Conservation (phyloP, 2,113 vertebrate genomes). For the Lampris megalopsis region DNA sequence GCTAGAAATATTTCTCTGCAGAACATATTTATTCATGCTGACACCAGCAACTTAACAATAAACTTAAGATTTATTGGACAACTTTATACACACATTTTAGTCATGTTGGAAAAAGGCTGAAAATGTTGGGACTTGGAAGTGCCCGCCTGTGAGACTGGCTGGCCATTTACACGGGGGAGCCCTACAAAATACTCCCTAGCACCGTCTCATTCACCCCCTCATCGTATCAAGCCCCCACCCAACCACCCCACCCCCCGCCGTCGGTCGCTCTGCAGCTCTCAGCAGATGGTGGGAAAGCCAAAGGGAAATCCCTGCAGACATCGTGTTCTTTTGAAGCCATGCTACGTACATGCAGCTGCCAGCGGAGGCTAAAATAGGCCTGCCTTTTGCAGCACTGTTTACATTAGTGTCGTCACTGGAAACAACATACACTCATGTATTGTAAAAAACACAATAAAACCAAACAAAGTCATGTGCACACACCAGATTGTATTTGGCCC, state of each 20-base stretch:
- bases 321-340: constrained; percentile 64
- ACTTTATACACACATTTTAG: constrained; percentile 1
- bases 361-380: constrained; percentile 40
- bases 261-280: constrained; percentile 3
- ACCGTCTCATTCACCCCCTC: constrained; percentile 34
- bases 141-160: constrained; percentile 10
- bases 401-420: constrained; percentile 49
- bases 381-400: constrained; percentile 39
- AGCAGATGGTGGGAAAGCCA: constrained; percentile 79
- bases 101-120: neutral
- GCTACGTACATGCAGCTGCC: constrained; percentile 47
- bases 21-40: constrained; percentile 2
- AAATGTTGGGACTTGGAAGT: neutral
- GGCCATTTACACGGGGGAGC: constrained; percentile 41
- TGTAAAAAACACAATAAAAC: constrained; percentile 16
- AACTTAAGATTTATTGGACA: neutral
- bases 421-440: constrained; percentile 11
- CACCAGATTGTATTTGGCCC: constrained; percentile 18
- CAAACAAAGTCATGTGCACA: constrained; percentile 8
- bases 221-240: constrained; percentile 33
- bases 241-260: neutral
- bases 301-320: constrained; percentile 69
- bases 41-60: neutral
- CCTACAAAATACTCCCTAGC: constrained; percentile 39
- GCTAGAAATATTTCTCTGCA: neutral